Evolutionary conservation across 2,797 vertebrate species (phyloP).

Genomic region (Dipus sagitta): DNA sequence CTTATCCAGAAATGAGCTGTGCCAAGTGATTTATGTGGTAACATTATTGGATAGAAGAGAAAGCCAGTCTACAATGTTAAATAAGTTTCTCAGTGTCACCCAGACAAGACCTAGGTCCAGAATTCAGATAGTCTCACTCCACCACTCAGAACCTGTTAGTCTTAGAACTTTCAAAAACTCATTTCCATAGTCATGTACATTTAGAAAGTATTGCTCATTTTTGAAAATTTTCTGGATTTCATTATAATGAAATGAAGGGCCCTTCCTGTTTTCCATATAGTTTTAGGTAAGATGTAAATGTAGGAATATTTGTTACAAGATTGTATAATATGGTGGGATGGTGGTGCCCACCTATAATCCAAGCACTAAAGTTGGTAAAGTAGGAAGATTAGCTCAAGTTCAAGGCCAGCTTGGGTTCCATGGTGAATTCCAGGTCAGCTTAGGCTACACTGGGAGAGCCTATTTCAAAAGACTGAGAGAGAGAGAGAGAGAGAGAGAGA

Average conservation of each 20-base stretch:
- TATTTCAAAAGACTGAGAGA: neutral
- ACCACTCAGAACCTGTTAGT: neutral
- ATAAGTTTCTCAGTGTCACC: neutral
- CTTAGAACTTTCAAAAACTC: neutral
- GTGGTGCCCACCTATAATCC: too few species aligned
- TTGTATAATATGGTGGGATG: neutral
- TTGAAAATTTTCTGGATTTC: neutral
- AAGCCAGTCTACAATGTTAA: neutral
- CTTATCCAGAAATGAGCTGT: neutral
- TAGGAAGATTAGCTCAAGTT: neutral
- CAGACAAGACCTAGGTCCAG: neutral
- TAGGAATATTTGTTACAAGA: neutral
- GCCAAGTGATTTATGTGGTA: neutral
- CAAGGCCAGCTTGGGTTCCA: neutral
- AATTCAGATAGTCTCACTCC: neutral
- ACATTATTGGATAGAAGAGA: neutral
- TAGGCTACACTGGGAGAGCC: neutral
- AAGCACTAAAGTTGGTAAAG: neutral
- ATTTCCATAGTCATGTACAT: neutral
- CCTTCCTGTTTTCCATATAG: neutral
- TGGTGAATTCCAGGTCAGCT: neutral
- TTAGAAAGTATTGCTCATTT: neutral
- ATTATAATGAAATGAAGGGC: neutral
- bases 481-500: too few species aligned
- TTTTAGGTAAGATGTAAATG: neutral